Base-by-base conservation (phyloP, 2,888 invertebrate genomes). In the Macrostomum cliftonense region DNA sequence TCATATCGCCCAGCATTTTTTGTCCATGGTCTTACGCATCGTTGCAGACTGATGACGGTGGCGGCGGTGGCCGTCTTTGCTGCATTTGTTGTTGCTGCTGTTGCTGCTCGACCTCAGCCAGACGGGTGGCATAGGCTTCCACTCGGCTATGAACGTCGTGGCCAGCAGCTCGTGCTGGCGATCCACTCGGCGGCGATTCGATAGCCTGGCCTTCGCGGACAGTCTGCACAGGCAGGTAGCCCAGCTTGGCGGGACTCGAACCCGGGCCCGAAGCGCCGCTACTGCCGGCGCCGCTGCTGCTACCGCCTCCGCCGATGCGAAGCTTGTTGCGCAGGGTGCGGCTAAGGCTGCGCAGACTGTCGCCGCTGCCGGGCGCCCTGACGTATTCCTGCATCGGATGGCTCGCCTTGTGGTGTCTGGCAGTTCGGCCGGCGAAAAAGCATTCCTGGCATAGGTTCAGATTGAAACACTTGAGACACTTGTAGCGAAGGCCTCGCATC, bases 141-240 rank as follows among this genome's bases (percentile, higher is more conserved):
- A 93, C 77, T n/a, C 91, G 78, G 51, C 89, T 85, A 74, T 95
- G 93, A 83, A 95, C 68, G 53, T 72, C 28, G 4, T 9, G 28
- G 2, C 37, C 37, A 28, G 37, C 38, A 5, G 36, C 9, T 5
- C 12, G 45, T 5, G 17, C 45, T 20, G 45, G 5, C 9, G 28
- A 7, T 4, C 28, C 28, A 28, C 28, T 28, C 28, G 28, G 4
- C 28, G 28, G 4, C 4, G 28, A 4, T 28, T 63, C 60, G 39
- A 63, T 46, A 46, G 57, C 58, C 49, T 71, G 70, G 47, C 72
- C 91, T 74, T 91, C 91, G 4, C 89, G 75, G 14, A 91, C 88
- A 43, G 89, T 87, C 71, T 89, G 86, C 19, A 93, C 89, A 1
- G 93, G 93, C 54, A 93, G 74, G 71, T 95, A 93, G 20, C 91